These are phyloP conservation scores for Ptilodon capucinus DNA, from an alignment of 2,888 invertebrate genomes.

Conservation along the genomic window DNA sequence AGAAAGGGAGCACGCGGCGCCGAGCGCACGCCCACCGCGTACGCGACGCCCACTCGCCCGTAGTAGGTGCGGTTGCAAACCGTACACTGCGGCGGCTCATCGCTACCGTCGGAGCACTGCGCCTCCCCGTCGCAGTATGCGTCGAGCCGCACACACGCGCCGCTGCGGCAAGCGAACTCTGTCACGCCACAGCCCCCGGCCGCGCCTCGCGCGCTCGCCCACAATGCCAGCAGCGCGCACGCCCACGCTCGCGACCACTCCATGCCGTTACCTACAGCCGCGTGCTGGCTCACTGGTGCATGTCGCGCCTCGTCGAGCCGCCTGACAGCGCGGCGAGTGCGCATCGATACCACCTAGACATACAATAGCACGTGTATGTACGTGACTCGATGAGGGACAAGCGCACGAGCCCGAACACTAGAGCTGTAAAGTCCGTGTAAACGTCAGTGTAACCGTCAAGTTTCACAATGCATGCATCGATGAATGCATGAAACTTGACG, in stretches of 20 bases:
- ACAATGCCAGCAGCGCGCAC: conserved; percentile 23
- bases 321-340: not conserved
- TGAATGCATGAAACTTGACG: too few species aligned
- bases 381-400: not conserved
- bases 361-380: not conserved
- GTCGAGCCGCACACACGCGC: conserved; percentile 92
- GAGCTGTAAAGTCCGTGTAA: too few species aligned
- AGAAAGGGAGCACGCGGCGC: conserved; percentile 92
- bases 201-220: conserved; percentile 45
- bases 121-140: conserved; percentile 92
- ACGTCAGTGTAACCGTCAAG: not conserved
- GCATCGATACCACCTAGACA: not conserved
- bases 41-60: conserved; percentile 92
- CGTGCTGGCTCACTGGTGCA: not conserved
- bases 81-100: conserved; percentile 86
- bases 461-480: too few species aligned
- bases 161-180: conserved; percentile 70
- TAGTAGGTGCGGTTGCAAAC: conserved; percentile 95
- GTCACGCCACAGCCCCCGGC: conserved; percentile 68
- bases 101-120: conserved; percentile 93
- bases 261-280: conserved; percentile 3
- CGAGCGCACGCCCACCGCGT: conserved; percentile 89
- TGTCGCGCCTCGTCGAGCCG: not conserved
- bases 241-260: conserved; percentile 13
- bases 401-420: too few species aligned